These are phyloP conservation scores for Drosophila prosaltans DNA, from an alignment of 1,140 invertebrate species.

Conservation along the genomic window DNA sequence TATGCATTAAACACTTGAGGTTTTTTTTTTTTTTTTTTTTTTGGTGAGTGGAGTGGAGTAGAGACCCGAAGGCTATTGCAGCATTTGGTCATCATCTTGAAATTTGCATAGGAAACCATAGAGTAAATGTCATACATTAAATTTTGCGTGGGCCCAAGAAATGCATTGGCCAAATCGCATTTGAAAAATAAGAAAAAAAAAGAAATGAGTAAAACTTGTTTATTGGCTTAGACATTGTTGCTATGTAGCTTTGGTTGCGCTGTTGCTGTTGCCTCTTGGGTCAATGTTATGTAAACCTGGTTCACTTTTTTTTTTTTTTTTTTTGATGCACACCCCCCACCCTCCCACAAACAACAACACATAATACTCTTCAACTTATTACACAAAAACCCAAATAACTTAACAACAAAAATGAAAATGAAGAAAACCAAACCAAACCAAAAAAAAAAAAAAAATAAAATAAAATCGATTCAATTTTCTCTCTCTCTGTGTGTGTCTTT, in stretches of 20 bases:
- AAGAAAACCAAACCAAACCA: conserved; percentile 61
- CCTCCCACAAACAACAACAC: conserved; percentile 29
- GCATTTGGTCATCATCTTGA: conserved; percentile 55
- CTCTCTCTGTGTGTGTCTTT: conserved; percentile 4
- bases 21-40: no score
- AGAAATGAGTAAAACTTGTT: conserved; percentile 70
- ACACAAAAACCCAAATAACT: conserved; percentile 80
- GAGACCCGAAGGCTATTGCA: conserved; percentile 32
- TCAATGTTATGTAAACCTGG: conserved; percentile 81
- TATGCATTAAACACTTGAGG: conserved; percentile 79
- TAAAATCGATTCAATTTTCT: conserved; percentile 76
- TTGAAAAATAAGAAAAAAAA: conserved; percentile 38
- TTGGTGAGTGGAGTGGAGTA: no score
- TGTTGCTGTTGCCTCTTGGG: conserved; percentile 45
- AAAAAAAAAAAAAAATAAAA: conserved; percentile 59
- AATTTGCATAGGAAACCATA: conserved; percentile 78
- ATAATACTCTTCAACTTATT: conserved; percentile 69
- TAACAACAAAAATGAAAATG: conserved; percentile 57
- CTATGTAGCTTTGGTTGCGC: not conserved
- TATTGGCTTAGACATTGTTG: conserved; percentile 66
- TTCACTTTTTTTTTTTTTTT: conserved; percentile 66
- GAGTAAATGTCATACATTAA: conserved; percentile 61
- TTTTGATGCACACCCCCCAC: conserved; percentile 8
- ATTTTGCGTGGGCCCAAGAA: conserved; percentile 51
- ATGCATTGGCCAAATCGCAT: conserved; percentile 77